Evolutionary conservation across 2,888 invertebrate genomes (phyloP), one percentile per base, ranked within the genome.

Genomic region (Acanthosepion esculentum): DNA sequence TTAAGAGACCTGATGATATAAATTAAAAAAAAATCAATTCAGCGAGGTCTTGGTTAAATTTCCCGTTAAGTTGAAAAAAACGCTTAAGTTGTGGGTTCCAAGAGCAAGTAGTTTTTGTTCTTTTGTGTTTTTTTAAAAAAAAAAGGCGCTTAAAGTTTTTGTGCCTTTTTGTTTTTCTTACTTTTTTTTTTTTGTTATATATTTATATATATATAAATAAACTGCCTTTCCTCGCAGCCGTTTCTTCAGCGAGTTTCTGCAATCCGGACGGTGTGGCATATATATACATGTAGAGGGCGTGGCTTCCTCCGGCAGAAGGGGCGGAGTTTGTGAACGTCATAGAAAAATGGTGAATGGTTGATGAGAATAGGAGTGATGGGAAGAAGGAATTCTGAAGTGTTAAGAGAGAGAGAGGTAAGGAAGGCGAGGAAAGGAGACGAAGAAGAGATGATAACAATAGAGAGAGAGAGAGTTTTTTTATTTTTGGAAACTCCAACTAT

Each of bases 231-330:
- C 78, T 78, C 78, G 78, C 78, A 78, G 78, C 78, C n/a, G 78
- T n/a, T 78, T 78, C 78, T 78, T 33, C 4, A n/a, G 78, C 78
- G 78, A 78, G 78, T 78, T 12, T 33, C 1, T 15, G 3, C 5
- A 33, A 23, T 0, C 4, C 10, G 78, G 2, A 0, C 0, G n/a
- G 1, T 10, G 10, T 78, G 12, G n/a, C 10, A 3, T 12, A 33
- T 78, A 78, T 78, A 78, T 33, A 78, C 78, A 78, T 78, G 12
- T 33, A 12, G 12, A 78, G 29, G 78, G 78, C n/a, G 78, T n/a
- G 78, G 78, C 33, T 33, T 78, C 15, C n/a, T 12, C n/a, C 12
- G 12, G n/a, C 33, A 15, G n/a, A 7, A 7, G 12, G 33, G n/a
- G 78, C n/a, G 3, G 78, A n/a, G 15, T 18, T n/a, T n/a, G 3